Percentiles rank a stretch among this genome's conserved stretches.
These are phyloP conservation scores for Melanotus villosus DNA, from an alignment of 2,888 invertebrate species.

Conservation along the genomic window DNA sequence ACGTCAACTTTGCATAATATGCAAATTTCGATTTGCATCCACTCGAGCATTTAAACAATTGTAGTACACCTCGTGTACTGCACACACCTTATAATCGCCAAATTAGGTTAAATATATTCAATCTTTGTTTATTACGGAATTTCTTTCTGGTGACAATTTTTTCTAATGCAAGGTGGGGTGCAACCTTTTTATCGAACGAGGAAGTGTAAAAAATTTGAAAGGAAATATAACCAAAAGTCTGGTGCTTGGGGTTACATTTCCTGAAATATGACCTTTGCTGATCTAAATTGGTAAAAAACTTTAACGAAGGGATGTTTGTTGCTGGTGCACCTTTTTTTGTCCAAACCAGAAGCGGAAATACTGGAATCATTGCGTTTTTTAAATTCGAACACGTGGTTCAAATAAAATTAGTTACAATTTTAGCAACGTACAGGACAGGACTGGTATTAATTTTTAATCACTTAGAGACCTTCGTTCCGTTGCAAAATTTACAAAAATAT, in stretches of 20 bases:
- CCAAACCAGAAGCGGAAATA: neutral
- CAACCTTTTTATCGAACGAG: constrained; percentile 26
- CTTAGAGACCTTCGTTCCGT: too few species aligned
- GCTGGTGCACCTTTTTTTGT: neutral
- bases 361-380: neutral
- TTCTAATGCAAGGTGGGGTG: neutral
- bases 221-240: neutral
- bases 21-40: constrained; percentile 40
- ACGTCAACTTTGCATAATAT: constrained; percentile 48
- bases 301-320: constrained; percentile 1
- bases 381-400: too few species aligned
- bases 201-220: constrained; percentile 26
- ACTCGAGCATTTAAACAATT: constrained; percentile 25
- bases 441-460: too few species aligned
- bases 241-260: constrained; percentile 27
- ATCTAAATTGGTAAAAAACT: constrained; percentile 25
- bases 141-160: neutral
- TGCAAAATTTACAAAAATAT: too few species aligned
- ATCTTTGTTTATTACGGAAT: neutral
- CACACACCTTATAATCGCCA: constrained; percentile 13
- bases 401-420: too few species aligned
- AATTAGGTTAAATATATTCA: constrained; percentile 24
- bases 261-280: constrained; percentile 31
- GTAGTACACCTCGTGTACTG: constrained; percentile 11
- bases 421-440: too few species aligned